Conservation (phyloP, 1,140 invertebrate species). For the Colletes latitarsis region DNA sequence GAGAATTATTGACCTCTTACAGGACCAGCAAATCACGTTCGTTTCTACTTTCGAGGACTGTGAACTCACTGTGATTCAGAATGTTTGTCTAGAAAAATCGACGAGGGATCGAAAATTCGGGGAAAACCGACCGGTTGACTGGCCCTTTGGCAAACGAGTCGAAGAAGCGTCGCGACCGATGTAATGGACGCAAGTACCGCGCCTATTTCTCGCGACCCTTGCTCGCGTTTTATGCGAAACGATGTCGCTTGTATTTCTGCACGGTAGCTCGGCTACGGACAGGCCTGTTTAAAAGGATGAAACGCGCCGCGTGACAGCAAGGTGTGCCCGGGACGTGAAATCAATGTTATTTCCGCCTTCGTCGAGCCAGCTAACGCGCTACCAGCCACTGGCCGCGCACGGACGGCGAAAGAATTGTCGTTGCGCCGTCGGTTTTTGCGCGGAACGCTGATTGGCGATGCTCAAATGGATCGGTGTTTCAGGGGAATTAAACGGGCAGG, state of each 20-base stretch:
- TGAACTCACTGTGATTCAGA: too few relatives aligned
- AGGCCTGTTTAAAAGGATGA: slow-evolving; percentile 49
- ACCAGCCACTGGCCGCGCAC: neutral
- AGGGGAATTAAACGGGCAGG: neutral
- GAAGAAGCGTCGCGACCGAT: too few relatives aligned
- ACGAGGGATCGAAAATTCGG: too few relatives aligned
- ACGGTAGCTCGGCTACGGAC: neutral
- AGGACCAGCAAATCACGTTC: too few relatives aligned
- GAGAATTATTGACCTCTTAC: too few relatives aligned
- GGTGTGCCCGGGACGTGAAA: slow-evolving; percentile 56
- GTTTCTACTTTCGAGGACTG: too few relatives aligned
- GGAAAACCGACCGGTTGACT: too few relatives aligned
- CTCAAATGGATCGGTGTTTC: neutral
- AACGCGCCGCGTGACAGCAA: slow-evolving; percentile 40
- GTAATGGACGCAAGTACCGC: neutral
- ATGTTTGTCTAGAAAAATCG: too few relatives aligned
- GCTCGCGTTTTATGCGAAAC: slow-evolving; percentile 28
- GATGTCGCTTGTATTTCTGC: slow-evolving; percentile 16
- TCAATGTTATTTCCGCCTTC: slow-evolving; percentile 50
- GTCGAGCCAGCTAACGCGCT: neutral
- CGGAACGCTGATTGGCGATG: slow-evolving; percentile 8
- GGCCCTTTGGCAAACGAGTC: too few relatives aligned
- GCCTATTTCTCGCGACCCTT: slow-evolving; percentile 28
- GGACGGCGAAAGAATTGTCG: slow-evolving; percentile 21
- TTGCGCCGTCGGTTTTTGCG: too few relatives aligned